Percentiles rank a stretch among this genome's conserved stretches.
phyloP scores from a whole-genome alignment of 2,888 invertebrate genomes.

The Kuschelorhynchus macadamiae region DNA sequence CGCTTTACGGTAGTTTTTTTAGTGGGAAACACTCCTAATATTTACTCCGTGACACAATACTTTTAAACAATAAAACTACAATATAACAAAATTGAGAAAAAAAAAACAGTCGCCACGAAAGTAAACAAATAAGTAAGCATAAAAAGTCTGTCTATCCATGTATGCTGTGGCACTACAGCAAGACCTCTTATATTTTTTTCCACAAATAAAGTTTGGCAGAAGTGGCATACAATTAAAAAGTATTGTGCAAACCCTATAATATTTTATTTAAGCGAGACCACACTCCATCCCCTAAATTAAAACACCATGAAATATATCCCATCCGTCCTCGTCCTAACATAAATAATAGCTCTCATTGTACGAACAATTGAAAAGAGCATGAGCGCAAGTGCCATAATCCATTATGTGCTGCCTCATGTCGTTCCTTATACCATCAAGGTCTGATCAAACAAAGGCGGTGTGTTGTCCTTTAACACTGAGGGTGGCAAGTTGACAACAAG shows the following conservation, averaged over 20 bases:
- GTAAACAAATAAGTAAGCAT: too few species aligned
- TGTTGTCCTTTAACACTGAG: slow-evolving; percentile 12
- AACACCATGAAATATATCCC: slow-evolving; percentile 21
- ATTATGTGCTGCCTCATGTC: not conserved
- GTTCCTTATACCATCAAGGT: too few species aligned
- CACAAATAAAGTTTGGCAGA: not conserved
- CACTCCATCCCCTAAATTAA: slow-evolving; percentile 23
- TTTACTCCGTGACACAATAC: too few species aligned
- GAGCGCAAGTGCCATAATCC: slow-evolving; percentile 6
- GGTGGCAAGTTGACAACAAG: slow-evolving; percentile 31
- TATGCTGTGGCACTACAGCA: too few species aligned
- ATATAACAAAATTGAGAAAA: too few species aligned
- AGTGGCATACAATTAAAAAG: slow-evolving; percentile 1
- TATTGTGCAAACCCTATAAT: slow-evolving; percentile 7
- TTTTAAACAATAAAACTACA: too few species aligned
- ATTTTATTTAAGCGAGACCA: slow-evolving; percentile 13
- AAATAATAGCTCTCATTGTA: slow-evolving; percentile 24
- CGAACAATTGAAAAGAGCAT: slow-evolving; percentile 11
- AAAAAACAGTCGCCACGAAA: too few species aligned
- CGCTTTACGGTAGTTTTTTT: too few species aligned
- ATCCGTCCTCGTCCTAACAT: slow-evolving; percentile 28
- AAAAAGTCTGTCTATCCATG: too few species aligned
- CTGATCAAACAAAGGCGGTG: slow-evolving; percentile 5
- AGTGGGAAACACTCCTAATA: too few species aligned
- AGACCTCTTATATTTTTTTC: too few species aligned